These are phyloP conservation scores for Tokudaia muenninki DNA, from an alignment of 2,797 vertebrate species.

Conservation along the genomic window DNA sequence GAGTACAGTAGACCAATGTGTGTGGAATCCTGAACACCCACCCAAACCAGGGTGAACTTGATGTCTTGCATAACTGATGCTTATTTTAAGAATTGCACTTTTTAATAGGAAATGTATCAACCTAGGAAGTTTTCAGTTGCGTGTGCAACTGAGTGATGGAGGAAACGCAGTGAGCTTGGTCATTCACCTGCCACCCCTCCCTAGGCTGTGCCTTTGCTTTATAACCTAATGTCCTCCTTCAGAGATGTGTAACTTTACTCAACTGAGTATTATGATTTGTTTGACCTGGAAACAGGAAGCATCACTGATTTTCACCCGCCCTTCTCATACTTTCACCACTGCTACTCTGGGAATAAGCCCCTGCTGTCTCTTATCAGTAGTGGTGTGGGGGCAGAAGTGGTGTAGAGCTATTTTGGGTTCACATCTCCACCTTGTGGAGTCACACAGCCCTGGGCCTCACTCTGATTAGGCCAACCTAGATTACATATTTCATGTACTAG, in stretches of 20 bases:
- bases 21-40: not conserved
- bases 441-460: not conserved
- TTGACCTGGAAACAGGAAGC: not conserved
- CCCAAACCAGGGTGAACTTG: not conserved
- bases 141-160: not conserved
- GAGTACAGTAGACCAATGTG: not conserved
- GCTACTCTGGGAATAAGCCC: not conserved
- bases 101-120: constrained; percentile 30
- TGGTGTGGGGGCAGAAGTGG: not conserved
- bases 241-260: not conserved
- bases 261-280: not conserved
- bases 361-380: not conserved
- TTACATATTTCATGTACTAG: not conserved
- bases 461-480: not conserved
- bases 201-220: not conserved
- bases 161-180: not conserved
- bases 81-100: constrained; percentile 14
- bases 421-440: not conserved
- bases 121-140: constrained; percentile 33
- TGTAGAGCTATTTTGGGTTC: not conserved
- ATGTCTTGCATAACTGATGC: not conserved
- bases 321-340: not conserved
- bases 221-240: not conserved
- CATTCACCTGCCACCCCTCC: not conserved
- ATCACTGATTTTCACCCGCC: not conserved